Base-by-base conservation (phyloP, 1,140 invertebrate species). In the Danaus melanippus region DNA sequence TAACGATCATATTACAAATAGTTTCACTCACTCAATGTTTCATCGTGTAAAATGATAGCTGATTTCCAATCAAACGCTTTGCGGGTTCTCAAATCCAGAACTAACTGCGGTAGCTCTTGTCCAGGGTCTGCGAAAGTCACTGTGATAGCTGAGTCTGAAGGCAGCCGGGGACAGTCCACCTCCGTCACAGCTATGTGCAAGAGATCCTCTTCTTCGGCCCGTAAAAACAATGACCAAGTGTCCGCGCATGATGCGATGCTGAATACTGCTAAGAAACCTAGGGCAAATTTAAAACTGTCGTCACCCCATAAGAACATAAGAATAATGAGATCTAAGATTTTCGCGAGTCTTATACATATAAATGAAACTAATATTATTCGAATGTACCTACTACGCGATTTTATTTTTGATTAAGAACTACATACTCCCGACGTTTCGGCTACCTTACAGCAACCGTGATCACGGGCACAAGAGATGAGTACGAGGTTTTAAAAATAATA, bases 31-130 rank as follows among this genome's bases (percentile, higher is more conserved):
- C 93, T 90, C 53, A 93, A 88, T 0, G 89, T 90, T 60, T 91
- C 87, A 66, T 95, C 93, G 64, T 93, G 90, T 21, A 95, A 78
- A 21, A 95, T 79, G 46, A 91, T 88, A 8, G 91, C 88, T 10
- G 90, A 90, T 58, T 90, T 92, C 93, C 93, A 95, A 46, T 89
- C 82, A 11, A 94, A 84, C 10, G 88, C 81, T 44, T 89, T 82
- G 7, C 79, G 81, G 5, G 89, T 89, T 58, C 92, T 88, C 10
- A 94, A 78, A 78, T 95, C 94, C 0, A 93, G 80, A 9, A 95
- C 72, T 6, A 95, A 80, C 85, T 95, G 94, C 0, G 93, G 89
- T 42, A 95, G 71, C 79, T 95, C 94, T 46, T 91, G 87, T 2
- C 92, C 91, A 3, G 83, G 78, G 1, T 83, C 76, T 4, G 92